Evolutionary conservation across 2,797 vertebrate species (phyloP), one percentile per base, ranked within the genome.

Genomic region (Macrochelys suwanniensis): DNA sequence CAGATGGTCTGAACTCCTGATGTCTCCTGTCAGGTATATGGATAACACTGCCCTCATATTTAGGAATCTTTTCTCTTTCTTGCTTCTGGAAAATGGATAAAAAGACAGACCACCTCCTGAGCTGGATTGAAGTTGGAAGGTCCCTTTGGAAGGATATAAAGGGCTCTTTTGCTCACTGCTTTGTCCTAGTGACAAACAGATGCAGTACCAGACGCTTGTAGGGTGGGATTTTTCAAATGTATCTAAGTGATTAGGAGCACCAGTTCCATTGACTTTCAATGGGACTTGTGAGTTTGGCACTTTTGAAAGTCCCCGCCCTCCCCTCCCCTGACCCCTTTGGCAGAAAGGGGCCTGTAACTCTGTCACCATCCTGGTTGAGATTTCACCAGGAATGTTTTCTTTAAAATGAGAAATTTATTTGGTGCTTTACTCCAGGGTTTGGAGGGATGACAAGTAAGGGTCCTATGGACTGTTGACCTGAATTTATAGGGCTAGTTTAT

Each of bases 1-100:
- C 5, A 2, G 4, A 49, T 21, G 2, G 31, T 68, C 37, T 53
- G 31, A 51, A 87, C 87, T 6, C 25, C 87, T 86, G 19, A 42
- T 11, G 59, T n/a, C 37, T 86, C 53, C 94, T 97, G 91, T 82
- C 17, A 89, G 42, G 3, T 83, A 1, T 80, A 84, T 87, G 85
- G 96, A 94, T 83, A 90, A 57, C 42, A 28, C 3, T 42, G 28
- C 4, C 2, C 86, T 94, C 23, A 42, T 71, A 59, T 90, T 92
- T 96, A 89, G 10, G 79, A 28, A 71, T 88, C 3, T 2, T 81
- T 91, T 90, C 11, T 82, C 8, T 65, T 90, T 87, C 12, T 88
- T 91, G 25, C 57, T 79, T 85, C 42, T 82, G 42, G 17, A 87
- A 37, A 77, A 77, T 11, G 76, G 83, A 83, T 87, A 85, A 2